These are phyloP conservation scores for Elaphurus davidianus DNA, from an alignment of 2,113 vertebrate genomes.

Conservation along the genomic window DNA sequence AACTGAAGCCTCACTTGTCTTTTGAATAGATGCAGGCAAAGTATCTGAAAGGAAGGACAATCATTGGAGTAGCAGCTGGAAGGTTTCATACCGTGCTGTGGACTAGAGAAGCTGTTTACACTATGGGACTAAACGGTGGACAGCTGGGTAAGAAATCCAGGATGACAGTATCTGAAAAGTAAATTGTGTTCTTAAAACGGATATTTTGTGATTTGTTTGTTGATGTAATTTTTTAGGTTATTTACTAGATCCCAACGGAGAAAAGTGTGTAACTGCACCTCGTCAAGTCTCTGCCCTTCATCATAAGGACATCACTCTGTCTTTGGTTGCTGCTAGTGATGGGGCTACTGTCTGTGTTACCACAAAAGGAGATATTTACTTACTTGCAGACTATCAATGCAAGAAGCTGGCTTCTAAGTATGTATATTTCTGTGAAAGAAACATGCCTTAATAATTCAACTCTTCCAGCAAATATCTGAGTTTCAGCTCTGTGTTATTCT, in stretches of 20 bases:
- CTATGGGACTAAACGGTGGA: slow-evolving; percentile 96
- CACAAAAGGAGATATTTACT: slow-evolving; percentile 93
- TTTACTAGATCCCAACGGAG: slow-evolving; percentile 94
- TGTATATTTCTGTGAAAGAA: slow-evolving; percentile 69
- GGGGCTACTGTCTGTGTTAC: slow-evolving; percentile 96
- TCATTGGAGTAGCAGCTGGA: slow-evolving; percentile 95
- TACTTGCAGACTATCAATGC: slow-evolving; percentile 95
- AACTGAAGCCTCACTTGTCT: slow-evolving; percentile 32
- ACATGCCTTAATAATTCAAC: background rate
- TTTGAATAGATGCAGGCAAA: slow-evolving; percentile 91
- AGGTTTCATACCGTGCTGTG: slow-evolving; percentile 97
- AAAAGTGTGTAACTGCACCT: slow-evolving; percentile 90
- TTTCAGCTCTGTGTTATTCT: background rate
- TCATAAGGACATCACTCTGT: slow-evolving; percentile 90
- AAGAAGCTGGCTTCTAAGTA: slow-evolving; percentile 98
- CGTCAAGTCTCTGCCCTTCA: slow-evolving; percentile 96
- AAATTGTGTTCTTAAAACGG: slow-evolving; percentile 4
- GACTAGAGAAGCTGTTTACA: slow-evolving; percentile 96
- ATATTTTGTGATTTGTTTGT: slow-evolving; percentile 42
- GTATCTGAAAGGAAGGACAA: slow-evolving; percentile 90
- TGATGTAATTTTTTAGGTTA: slow-evolving; percentile 85
- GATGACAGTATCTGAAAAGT: background rate
- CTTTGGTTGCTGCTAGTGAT: slow-evolving; percentile 92
- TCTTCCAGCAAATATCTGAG: background rate
- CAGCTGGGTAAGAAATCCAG: slow-evolving; percentile 90